Base-by-base conservation (phyloP, 2,113 vertebrate genomes). In the Vulpes lagopus region DNA sequence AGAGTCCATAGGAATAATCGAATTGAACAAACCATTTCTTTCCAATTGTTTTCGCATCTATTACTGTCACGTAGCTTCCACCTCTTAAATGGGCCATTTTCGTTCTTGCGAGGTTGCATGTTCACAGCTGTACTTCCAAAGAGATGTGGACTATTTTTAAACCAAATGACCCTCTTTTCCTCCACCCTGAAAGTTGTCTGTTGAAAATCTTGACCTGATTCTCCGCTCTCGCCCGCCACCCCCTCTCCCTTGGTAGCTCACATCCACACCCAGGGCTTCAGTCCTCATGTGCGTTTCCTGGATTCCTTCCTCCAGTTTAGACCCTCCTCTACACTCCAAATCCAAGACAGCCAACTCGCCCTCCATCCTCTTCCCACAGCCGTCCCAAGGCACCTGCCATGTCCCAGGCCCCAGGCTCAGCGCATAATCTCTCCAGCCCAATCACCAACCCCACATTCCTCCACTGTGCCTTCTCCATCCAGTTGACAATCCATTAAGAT, bases 291-390 rank as follows among this genome's bases (percentile, higher is more conserved):
- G 43, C 22, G 30, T 25, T 19, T 20, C 38, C 25, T 1, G 8
- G 3, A 11, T 53, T 67, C 25, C 8, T 59, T 60, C 19, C 79
- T 73, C 43, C 71, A 35, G 53, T 7, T 80, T 25, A n/a, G 20
- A 19, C 1, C 51, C 27, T 60, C 43, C 43, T 80, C 19, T 62
- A 51, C 38, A 32, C n/a, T 43, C 53, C 38, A 55, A 2, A 71
- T 38, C 25, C 20, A 20, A 1, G 4, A 5, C 2, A 25, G 23
- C 23, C 51, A 59, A 35, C 35, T 57, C 2, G 0, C 10, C 19
- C 25, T 43, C 69, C 20, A 32, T 10, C 73, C 22, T 49, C n/a
- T 22, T 22, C 38, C 16, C 1, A 1, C 0, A 1, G 9, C 16
- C 27, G 10, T n/a, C 25, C 51, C 32, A 38, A 53, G 38, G 60